These are phyloP conservation scores for Petrocephalus microphthalmus DNA, from an alignment of 2,113 vertebrate genomes.

Conservation along the genomic window DNA sequence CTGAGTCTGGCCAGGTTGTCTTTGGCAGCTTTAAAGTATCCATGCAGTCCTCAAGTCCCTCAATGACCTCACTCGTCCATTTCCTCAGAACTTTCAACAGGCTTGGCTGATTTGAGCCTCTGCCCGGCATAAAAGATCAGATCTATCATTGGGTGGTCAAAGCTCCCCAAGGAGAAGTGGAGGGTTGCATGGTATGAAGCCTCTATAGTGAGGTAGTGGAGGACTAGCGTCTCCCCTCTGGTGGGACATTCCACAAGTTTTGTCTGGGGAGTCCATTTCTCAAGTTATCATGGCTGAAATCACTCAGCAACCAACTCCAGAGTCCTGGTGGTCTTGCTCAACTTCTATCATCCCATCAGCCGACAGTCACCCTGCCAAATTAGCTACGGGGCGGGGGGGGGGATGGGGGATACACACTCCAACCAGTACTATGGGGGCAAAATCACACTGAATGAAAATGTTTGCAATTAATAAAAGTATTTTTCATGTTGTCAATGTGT, in stretches of 20 bases:
- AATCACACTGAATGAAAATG: not conserved
- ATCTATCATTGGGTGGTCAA: not conserved
- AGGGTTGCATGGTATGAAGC: not conserved
- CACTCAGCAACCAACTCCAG: not conserved
- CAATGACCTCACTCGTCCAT: not conserved
- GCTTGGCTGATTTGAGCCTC: not conserved
- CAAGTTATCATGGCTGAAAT: not conserved
- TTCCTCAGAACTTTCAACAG: not conserved
- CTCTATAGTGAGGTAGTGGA: not conserved
- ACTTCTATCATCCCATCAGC: not conserved
- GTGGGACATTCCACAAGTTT: not conserved
- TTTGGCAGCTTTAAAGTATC: not conserved
- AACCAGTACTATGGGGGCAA: not conserved
- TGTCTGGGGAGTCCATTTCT: not conserved
- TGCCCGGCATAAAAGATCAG: not conserved
- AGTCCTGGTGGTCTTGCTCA: not conserved
- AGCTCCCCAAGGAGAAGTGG: not conserved
- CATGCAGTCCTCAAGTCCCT: not conserved
- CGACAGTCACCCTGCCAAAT: not conserved
- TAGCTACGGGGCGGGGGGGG: not conserved
- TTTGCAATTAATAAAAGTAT: not conserved
- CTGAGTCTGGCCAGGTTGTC: not conserved
- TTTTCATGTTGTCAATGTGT: not conserved
- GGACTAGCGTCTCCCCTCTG: not conserved
- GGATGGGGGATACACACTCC: not conserved